These are phyloP conservation scores for Grammomys dolichurus DNA, from an alignment of 2,113 vertebrate genomes.

Conservation along the genomic window DNA sequence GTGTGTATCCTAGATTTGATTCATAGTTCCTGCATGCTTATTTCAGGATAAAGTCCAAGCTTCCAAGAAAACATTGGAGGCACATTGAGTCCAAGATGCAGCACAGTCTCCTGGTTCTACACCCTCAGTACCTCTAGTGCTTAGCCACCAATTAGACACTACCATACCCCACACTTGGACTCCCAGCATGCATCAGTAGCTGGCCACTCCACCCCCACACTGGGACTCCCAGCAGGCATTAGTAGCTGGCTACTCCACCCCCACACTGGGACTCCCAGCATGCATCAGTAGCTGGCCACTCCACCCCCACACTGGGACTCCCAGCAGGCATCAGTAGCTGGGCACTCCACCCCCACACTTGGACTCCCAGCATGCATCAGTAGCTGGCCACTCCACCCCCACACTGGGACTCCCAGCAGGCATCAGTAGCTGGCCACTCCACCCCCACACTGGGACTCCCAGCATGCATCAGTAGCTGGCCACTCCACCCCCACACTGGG, in stretches of 20 bases:
- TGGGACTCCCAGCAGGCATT: too few species aligned
- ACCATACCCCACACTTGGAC: neutral
- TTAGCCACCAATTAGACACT: neutral
- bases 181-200: neutral
- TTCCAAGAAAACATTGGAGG: neutral
- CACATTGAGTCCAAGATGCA: neutral
- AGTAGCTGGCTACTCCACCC: neutral
- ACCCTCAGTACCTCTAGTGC: neutral
- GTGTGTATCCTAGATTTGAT: neutral
- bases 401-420: neutral
- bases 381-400: neutral
- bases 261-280: neutral
- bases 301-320: neutral
- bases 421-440: neutral
- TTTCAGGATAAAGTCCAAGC: conserved; percentile 14
- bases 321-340: neutral
- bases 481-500: neutral
- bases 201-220: neutral
- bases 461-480: neutral
- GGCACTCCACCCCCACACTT: neutral
- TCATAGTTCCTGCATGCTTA: neutral
- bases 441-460: neutral
- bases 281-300: neutral
- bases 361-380: neutral
- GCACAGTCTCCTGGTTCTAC: neutral